phyloP scores from a whole-genome alignment of 2,888 invertebrate species.

The Cephalotes varians region DNA sequence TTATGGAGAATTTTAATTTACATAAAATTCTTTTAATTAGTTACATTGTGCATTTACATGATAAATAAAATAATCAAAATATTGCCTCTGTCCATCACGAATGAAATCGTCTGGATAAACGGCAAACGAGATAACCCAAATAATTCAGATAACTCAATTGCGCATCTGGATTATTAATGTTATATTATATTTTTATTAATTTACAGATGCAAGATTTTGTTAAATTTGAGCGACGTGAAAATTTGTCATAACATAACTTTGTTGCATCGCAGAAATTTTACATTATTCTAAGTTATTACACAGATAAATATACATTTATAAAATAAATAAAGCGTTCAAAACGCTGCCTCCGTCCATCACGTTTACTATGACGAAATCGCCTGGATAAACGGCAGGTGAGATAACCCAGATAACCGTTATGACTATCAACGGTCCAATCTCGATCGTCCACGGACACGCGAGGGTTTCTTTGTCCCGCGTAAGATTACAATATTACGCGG shows the following conservation, averaged over 20 bases:
- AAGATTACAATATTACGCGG: slow-evolving; percentile 65
- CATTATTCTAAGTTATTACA: background rate
- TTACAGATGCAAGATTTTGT: background rate
- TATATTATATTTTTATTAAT: background rate
- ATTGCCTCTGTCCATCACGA: background rate
- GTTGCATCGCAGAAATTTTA: background rate
- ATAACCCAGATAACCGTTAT: slow-evolving; percentile 58
- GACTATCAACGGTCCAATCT: slow-evolving; percentile 59
- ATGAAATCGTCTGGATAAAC: background rate
- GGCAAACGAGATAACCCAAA: background rate
- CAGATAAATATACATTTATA: background rate
- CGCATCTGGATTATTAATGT: background rate
- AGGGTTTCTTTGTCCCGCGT: slow-evolving; percentile 69
- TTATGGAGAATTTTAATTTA: background rate
- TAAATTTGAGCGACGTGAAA: background rate
- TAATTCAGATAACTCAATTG: background rate
- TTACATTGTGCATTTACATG: background rate
- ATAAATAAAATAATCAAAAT: background rate
- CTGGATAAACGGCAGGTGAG: slow-evolving; percentile 46
- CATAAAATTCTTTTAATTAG: background rate
- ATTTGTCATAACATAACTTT: background rate
- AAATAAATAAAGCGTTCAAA: slow-evolving; percentile 8
- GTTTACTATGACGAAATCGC: slow-evolving; percentile 42
- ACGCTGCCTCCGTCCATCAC: slow-evolving; percentile 13
- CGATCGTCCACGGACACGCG: slow-evolving; percentile 64